These are phyloP conservation scores for Lepisosteus osseus DNA, from an alignment of 2,113 vertebrate genomes.

Conservation along the genomic window DNA sequence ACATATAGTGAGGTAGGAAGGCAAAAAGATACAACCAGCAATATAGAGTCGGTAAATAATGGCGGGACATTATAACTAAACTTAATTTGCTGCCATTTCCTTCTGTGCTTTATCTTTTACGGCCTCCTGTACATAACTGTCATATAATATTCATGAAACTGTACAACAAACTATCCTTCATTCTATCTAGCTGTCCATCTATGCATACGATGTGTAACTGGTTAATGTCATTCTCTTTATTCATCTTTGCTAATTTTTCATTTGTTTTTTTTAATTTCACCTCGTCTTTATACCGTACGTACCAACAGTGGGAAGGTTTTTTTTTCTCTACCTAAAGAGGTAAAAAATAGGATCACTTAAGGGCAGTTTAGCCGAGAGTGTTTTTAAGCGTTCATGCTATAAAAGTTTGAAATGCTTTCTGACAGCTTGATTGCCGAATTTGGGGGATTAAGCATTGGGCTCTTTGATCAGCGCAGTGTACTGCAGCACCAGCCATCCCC, in stretches of 20 bases:
- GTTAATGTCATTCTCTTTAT: too few relatives aligned
- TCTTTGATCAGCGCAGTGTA: conserved; percentile 62
- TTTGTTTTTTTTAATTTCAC: conserved; percentile 44
- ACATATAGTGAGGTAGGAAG: background rate
- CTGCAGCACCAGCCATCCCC: conserved; percentile 13
- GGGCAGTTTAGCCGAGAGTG: conserved; percentile 63
- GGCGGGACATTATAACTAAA: background rate
- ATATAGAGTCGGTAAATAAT: background rate
- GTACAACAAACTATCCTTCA: too few relatives aligned
- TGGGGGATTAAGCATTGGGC: conserved; percentile 62
- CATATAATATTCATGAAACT: too few relatives aligned
- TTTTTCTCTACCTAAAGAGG: conserved; percentile 50
- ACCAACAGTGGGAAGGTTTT: conserved; percentile 40
- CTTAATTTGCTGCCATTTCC: background rate
- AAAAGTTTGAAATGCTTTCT: conserved; percentile 56
- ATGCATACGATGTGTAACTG: too few relatives aligned
- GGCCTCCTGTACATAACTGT: background rate
- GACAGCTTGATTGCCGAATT: conserved; percentile 64
- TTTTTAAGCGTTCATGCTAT: conserved; percentile 39
- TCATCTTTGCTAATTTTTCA: conserved; percentile 13
- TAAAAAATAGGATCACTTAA: conserved; percentile 69
- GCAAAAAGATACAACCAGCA: background rate
- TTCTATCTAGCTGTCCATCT: background rate
- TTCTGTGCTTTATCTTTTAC: background rate
- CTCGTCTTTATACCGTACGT: conserved; percentile 34